Evolutionary conservation across 2,113 vertebrate genomes (phyloP).

Genomic region (Martes martes): DNA sequence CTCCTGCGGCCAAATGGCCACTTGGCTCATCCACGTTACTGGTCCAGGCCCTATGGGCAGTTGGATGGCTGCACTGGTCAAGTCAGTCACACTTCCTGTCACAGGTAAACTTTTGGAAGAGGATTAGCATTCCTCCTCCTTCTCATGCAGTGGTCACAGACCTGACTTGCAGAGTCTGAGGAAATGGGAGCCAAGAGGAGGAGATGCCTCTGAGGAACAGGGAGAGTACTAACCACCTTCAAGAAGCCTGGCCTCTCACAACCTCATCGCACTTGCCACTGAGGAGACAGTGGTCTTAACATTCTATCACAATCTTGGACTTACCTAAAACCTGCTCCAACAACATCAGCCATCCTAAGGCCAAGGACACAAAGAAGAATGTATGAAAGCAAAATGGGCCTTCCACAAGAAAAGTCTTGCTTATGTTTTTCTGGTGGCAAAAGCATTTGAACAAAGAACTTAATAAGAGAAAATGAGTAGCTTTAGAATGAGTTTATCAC

Average conservation of each 20-base stretch:
- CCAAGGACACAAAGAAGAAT: background rate
- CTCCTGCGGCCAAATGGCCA: rapidly evolving
- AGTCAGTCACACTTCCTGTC: background rate
- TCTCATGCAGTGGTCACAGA: background rate
- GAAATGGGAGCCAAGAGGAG: background rate
- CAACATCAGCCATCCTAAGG: background rate
- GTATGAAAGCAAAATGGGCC: background rate
- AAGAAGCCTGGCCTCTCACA: no score
- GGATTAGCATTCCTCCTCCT: background rate
- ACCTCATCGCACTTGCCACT: background rate
- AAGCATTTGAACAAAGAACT: constrained; percentile 49
- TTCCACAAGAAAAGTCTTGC: background rate
- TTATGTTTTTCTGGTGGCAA: background rate
- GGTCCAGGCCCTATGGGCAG: background rate
- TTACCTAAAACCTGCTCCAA: background rate
- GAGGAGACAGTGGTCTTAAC: background rate
- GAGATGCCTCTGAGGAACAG: background rate
- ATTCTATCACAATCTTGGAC: background rate
- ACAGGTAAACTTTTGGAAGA: background rate
- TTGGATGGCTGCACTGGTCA: background rate
- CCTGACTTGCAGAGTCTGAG: background rate
- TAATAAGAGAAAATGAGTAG: constrained; percentile 52
- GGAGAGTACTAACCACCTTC: background rate
- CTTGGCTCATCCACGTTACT: rapidly evolving
- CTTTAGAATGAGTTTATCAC: constrained; percentile 64